Base-by-base conservation (phyloP, 1,140 invertebrate genomes). In the Calliphora vicina region DNA sequence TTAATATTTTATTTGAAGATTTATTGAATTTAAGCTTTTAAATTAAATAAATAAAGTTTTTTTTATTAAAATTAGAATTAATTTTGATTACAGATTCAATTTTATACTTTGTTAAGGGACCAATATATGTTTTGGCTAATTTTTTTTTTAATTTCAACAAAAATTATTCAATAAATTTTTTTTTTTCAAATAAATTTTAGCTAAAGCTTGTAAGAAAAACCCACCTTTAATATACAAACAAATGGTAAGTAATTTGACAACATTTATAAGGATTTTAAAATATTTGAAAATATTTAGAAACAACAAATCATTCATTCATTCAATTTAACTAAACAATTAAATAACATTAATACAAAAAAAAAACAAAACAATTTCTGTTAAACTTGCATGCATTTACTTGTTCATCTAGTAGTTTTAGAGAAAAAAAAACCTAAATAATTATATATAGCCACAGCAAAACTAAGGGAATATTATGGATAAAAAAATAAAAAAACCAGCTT, bases 81-180 rank as follows among this genome's bases (percentile, higher is more conserved):
- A n/a, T n/a, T n/a, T n/a, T n/a, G n/a, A n/a, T n/a, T n/a, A n/a
- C n/a, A n/a, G n/a, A n/a, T n/a, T 42, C 25, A 20, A 3, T 76
- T 74, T 61, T n/a, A 61, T 35, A 35, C 73, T 76, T n/a, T 76
- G 73, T 76, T 76, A 76, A 76, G 73, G 73, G 73, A 76, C 73
- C 73, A 76, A 76, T 42, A 35, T 42, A 8, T 10, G 12, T 43
- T 43, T 42, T 25, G 73, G n/a, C 25, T 76, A 29, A 27, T 73
- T 73, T 74, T 29, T 35, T 74, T 74, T 74, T 29, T n/a, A n/a
- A n/a, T n/a, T n/a, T n/a, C n/a, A n/a, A n/a, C n/a, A n/a, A n/a
- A n/a, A n/a, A n/a, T n/a, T n/a, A n/a, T n/a, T n/a, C n/a, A n/a
- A n/a, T n/a, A n/a, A n/a, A n/a, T n/a, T n/a, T n/a, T 74, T 74